These are phyloP conservation scores for Thera britannica DNA, from an alignment of 2,888 invertebrate genomes.

Conservation along the genomic window DNA sequence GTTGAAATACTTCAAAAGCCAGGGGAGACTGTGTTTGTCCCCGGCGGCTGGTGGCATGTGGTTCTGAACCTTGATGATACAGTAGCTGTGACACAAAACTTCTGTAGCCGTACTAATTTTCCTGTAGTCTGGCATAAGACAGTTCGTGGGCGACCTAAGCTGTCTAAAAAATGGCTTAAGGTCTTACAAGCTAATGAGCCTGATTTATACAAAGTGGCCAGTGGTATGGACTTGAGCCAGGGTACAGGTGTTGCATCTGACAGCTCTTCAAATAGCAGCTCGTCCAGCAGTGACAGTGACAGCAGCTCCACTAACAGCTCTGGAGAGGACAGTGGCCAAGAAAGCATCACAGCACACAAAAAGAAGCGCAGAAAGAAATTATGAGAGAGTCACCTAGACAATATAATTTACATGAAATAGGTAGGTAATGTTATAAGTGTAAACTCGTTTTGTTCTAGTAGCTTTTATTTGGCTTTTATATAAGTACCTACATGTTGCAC, in stretches of 20 bases:
- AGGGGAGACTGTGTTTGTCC: constrained; percentile 99
- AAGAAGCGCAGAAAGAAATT: constrained; percentile 88
- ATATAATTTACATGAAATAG: constrained; percentile 52
- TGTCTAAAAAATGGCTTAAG: constrained; percentile 96
- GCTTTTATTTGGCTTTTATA: constrained; percentile 49
- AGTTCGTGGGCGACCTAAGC: constrained; percentile 96
- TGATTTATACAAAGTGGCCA: constrained; percentile 91
- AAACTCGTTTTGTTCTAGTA: constrained; percentile 74
- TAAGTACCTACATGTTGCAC: constrained; percentile 50
- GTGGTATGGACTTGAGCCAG: constrained; percentile 92
- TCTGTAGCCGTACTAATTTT: constrained; percentile 97
- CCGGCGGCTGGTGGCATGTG: constrained; percentile 99
- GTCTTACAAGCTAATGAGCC: constrained; percentile 89
- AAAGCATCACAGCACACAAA: constrained; percentile 94
- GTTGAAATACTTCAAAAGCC: constrained; percentile 97
- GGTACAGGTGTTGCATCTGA: constrained; percentile 97
- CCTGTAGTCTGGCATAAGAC: constrained; percentile 99
- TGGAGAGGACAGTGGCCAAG: constrained; percentile 93
- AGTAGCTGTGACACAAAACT: constrained; percentile 99
- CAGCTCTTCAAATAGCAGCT: constrained; percentile 95
- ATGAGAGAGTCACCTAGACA: constrained; percentile 60
- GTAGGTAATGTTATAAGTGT: constrained; percentile 52
- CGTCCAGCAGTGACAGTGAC: constrained; percentile 88
- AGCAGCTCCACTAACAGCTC: constrained; percentile 82
- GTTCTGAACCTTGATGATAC: constrained; percentile 98